Conservation (phyloP, 1,140 invertebrate species). For the Meloidogyne floridensis region DNA sequence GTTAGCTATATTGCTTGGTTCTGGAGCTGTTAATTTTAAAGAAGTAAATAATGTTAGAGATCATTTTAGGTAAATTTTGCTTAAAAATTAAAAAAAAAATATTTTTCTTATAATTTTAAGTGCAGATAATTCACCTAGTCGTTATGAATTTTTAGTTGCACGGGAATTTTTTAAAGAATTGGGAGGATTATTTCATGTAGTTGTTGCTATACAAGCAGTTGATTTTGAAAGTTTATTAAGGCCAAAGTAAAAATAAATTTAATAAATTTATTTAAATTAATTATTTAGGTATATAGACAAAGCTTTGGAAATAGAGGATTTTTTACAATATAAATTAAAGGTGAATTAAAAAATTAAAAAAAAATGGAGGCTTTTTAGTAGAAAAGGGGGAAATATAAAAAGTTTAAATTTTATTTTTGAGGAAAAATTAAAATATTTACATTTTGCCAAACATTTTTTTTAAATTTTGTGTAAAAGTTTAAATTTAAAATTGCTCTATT, state of each 20-base stretch:
- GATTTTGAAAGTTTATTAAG: slow-evolving; percentile 57
- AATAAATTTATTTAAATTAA: background rate
- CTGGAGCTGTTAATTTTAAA: slow-evolving; percentile 60
- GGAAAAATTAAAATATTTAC: too few relatives aligned
- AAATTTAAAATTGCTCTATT: too few relatives aligned
- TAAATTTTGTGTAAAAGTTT: too few relatives aligned
- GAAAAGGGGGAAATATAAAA: too few relatives aligned
- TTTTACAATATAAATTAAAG: slow-evolving; percentile 63
- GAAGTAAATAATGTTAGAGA: slow-evolving; percentile 66
- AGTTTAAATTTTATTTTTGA: too few relatives aligned
- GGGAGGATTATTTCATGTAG: slow-evolving; percentile 60
- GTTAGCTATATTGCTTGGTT: slow-evolving; percentile 46
- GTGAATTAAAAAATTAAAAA: background rate
- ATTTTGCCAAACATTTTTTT: too few relatives aligned
- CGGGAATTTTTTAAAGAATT: slow-evolving; percentile 63
- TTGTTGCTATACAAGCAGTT: slow-evolving; percentile 58
- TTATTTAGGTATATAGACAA: slow-evolving; percentile 58
- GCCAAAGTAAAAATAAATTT: slow-evolving; percentile 41
- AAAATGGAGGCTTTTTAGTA: too few relatives aligned
- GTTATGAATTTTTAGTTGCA: slow-evolving; percentile 59
- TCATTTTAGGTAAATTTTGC: slow-evolving; percentile 18
- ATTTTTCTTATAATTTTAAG: slow-evolving; percentile 39
- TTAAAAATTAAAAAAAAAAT: background rate
- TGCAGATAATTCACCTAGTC: slow-evolving; percentile 62
- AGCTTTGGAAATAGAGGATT: slow-evolving; percentile 62